phyloP scores from a whole-genome alignment of 1,140 invertebrate species.

The Bradysia coprophila region DNA sequence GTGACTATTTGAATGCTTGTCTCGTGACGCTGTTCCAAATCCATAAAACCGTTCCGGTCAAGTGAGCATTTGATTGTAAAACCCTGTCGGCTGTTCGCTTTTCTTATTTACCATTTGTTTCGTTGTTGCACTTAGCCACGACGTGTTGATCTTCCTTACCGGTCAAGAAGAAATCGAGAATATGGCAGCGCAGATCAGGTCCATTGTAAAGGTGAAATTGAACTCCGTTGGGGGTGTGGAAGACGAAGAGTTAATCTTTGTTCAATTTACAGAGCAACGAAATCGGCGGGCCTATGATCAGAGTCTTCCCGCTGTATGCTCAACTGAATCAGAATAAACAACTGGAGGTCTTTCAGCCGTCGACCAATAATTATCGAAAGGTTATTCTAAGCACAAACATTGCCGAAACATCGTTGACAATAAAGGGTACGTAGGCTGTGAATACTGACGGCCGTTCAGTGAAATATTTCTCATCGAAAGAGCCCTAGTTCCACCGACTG shows the following conservation, averaged over 20 bases:
- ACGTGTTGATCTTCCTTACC: constrained; percentile 94
- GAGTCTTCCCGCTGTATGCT: constrained; percentile 68
- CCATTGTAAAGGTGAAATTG: constrained; percentile 45
- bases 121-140: constrained; percentile 54
- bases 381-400: constrained; percentile 95
- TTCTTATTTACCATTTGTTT: no score
- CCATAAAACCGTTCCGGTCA: constrained; percentile 59
- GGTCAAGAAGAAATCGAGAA: constrained; percentile 98
- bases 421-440: no score
- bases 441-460: no score
- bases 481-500: no score
- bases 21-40: constrained; percentile 83
- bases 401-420: constrained; percentile 93
- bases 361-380: constrained; percentile 52
- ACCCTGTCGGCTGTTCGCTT: no score
- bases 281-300: constrained; percentile 26
- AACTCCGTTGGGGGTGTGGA: no score
- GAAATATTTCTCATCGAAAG: no score
- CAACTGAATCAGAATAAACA: constrained; percentile 59
- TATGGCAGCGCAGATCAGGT: constrained; percentile 52
- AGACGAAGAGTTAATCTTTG: not conserved
- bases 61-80: constrained; percentile 33
- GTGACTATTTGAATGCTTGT: constrained; percentile 68
- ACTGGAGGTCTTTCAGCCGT: constrained; percentile 53
- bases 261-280: not conserved